phyloP scores from a whole-genome alignment of 1,140 invertebrate genomes.

The Limonius californicus region DNA sequence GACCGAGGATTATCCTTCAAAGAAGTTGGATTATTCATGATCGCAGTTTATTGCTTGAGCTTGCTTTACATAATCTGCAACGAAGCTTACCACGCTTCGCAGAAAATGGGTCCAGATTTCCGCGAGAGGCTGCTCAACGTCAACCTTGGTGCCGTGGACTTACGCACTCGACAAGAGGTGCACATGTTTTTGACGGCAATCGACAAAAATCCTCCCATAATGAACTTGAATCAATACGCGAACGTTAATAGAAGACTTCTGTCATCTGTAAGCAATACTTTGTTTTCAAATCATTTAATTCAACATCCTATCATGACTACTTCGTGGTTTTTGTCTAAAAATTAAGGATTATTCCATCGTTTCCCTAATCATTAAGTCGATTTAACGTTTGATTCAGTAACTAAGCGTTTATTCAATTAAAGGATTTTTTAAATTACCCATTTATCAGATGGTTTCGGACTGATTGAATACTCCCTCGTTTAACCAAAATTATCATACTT shows the following conservation, averaged over 20 bases:
- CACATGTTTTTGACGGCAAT: slow-evolving; percentile 70
- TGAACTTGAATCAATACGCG: slow-evolving; percentile 66
- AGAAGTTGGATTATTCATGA: slow-evolving; percentile 63
- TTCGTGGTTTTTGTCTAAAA: too few species aligned
- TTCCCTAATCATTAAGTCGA: too few species aligned
- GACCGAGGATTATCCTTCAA: slow-evolving; percentile 65
- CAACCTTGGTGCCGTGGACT: slow-evolving; percentile 58
- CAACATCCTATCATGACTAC: too few species aligned
- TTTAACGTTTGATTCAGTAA: too few species aligned
- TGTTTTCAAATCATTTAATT: too few species aligned
- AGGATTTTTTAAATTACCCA: too few species aligned
- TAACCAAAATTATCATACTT: too few species aligned
- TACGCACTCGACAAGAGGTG: slow-evolving; percentile 59
- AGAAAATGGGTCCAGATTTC: slow-evolving; percentile 63
- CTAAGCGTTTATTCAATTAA: too few species aligned
- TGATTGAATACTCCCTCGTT: too few species aligned
- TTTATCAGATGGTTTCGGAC: too few species aligned
- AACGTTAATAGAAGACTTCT: slow-evolving; percentile 65
- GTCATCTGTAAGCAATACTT: slow-evolving; percentile 58
- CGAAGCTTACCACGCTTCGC: slow-evolving; percentile 60
- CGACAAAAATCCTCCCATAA: slow-evolving; percentile 64
- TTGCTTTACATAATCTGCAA: slow-evolving; percentile 66
- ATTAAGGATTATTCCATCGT: too few species aligned
- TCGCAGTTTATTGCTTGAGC: slow-evolving; percentile 63
- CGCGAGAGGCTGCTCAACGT: slow-evolving; percentile 61